A percentile compares a stretch with the other conserved stretches of the same genome.
phyloP scores from a whole-genome alignment of 2,888 invertebrate genomes.

The Agriopis aurantiaria region DNA sequence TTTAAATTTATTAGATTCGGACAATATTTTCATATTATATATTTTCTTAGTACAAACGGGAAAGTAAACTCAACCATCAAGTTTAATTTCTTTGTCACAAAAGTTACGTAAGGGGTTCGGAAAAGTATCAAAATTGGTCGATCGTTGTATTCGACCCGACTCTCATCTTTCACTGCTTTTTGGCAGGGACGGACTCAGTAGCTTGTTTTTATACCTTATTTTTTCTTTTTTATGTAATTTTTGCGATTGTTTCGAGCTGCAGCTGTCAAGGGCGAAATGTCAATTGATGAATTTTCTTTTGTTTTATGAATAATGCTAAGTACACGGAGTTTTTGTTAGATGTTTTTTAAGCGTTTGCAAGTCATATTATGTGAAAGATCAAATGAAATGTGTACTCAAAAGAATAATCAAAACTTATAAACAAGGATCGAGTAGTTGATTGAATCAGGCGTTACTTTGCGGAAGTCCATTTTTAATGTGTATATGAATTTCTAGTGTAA shows the following conservation, averaged over 20 bases:
- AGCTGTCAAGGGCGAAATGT: conserved; percentile 37
- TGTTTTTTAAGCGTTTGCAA: too few species aligned
- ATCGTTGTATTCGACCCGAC: conserved; percentile 69
- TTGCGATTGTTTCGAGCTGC: conserved; percentile 37
- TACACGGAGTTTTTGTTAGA: background rate
- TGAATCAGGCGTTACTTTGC: too few species aligned
- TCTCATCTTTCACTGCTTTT: conserved; percentile 84
- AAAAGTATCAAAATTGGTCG: conserved; percentile 68
- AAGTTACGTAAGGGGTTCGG: conserved; percentile 51
- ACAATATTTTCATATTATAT: too few species aligned
- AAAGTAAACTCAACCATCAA: conserved; percentile 15
- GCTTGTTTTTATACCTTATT: conserved; percentile 23
- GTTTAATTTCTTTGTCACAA: conserved; percentile 34
- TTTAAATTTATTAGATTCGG: too few species aligned
- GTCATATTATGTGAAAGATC: too few species aligned
- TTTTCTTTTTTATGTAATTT: conserved; percentile 31
- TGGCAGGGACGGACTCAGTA: conserved; percentile 68
- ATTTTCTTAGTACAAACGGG: too few species aligned
- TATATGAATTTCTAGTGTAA: too few species aligned
- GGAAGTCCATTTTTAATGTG: too few species aligned
- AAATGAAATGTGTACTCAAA: too few species aligned
- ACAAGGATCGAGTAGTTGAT: too few species aligned
- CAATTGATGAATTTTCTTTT: background rate
- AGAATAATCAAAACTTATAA: too few species aligned
- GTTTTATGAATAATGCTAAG: background rate